Conservation (phyloP, 2,113 vertebrate genomes). For the Tympanuchus pallidicinctus region DNA sequence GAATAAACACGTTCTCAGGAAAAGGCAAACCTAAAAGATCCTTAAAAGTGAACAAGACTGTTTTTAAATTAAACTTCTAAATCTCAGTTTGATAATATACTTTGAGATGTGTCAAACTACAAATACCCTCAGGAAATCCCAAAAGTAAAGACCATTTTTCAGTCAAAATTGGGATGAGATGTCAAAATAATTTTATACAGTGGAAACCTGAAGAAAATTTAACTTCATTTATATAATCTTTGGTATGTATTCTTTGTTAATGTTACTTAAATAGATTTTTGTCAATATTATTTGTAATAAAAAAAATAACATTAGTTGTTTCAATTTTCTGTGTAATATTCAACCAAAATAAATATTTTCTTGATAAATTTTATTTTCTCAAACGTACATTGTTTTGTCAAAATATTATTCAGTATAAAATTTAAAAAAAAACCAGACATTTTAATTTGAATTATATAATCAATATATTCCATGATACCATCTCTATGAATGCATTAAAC, state of each 20-base stretch:
- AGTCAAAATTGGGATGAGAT: background rate
- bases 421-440: fast-evolving
- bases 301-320: background rate
- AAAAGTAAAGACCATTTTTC: background rate
- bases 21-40: background rate
- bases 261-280: background rate
- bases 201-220: background rate
- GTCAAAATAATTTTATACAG: background rate
- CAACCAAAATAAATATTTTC: background rate
- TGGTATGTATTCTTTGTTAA: background rate
- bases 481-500: background rate
- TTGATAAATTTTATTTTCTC: background rate
- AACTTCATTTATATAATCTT: background rate
- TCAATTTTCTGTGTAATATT: background rate
- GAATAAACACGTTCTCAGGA: background rate
- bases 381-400: background rate
- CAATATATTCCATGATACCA: background rate
- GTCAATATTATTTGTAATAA: background rate
- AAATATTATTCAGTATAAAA: background rate
- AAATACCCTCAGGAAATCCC: background rate
- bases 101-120: background rate
- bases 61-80: constrained; percentile 2
- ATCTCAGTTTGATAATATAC: background rate
- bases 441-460: background rate
- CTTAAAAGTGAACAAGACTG: background rate